These are phyloP conservation scores for Volucella inflata DNA, from an alignment of 2,888 invertebrate species.

Conservation along the genomic window DNA sequence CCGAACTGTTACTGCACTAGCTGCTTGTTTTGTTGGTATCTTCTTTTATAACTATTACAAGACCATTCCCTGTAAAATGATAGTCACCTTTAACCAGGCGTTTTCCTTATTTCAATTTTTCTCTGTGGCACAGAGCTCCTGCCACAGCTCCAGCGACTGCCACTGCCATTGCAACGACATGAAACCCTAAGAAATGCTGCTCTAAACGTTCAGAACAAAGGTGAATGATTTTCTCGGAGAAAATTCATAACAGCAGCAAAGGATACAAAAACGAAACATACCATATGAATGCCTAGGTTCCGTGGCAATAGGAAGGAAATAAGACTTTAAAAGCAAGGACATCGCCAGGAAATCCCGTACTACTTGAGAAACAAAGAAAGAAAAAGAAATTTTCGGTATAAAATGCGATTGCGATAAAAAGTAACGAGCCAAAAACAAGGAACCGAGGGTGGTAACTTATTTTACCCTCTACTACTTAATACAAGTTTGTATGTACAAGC, in stretches of 20 bases:
- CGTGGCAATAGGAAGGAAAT: constrained; percentile 31
- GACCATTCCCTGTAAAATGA: constrained; percentile 66
- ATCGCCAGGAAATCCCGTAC: constrained; percentile 52
- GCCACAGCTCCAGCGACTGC: background rate
- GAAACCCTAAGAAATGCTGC: constrained; percentile 38
- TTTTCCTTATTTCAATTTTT: constrained; percentile 68
- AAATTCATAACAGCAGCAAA: constrained; percentile 64
- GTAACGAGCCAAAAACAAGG: constrained; percentile 64
- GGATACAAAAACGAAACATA: constrained; percentile 19
- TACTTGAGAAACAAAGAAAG: constrained; percentile 44
- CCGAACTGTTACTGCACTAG: constrained; percentile 56
- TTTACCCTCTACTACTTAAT: background rate
- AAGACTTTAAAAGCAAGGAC: constrained; percentile 56
- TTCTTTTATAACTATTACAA: constrained; percentile 70
- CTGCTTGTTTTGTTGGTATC: constrained; percentile 46
- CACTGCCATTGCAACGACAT: constrained; percentile 38
- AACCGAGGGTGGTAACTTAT: constrained; percentile 33
- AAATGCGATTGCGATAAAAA: constrained; percentile 70
- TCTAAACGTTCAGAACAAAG: constrained; percentile 61
- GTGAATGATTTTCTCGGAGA: constrained; percentile 62
- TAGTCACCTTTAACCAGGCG: constrained; percentile 68
- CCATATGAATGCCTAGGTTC: constrained; percentile 35
- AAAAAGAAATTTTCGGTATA: constrained; percentile 38
- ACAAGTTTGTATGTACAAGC: background rate
- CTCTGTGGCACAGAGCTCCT: constrained; percentile 25